Base-by-base conservation (phyloP, 1,140 invertebrate species). In the Adelges cooleyi region DNA sequence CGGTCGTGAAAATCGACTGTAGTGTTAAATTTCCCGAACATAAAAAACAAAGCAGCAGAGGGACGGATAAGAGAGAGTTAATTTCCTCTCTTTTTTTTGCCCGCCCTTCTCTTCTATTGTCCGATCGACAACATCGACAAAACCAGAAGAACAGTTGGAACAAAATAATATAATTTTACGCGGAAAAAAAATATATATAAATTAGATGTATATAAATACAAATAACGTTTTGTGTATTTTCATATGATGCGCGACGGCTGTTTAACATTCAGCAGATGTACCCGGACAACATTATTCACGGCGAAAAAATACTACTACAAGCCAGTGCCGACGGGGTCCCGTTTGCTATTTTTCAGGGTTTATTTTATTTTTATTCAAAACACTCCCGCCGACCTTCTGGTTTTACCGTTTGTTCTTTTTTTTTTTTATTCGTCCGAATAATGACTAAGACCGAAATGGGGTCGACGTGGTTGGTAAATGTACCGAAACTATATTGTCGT, bases 201-300 rank as follows among this genome's bases (percentile, higher is more conserved):
- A n/a, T n/a, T n/a, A n/a, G n/a, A n/a, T n/a, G n/a, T n/a, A n/a
- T n/a, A 20, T 20, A 48, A 29, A 62, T 48, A 48, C 56, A 20
- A 44, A 29, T n/a, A 33, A 48, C 40, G 42, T 62, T 46, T 23
- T 62, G n/a, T 46, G 5, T 33, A 6, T 33, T 33, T 62, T 62
- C 56, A 62, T 33, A 25, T 33, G 56, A 62, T 29, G 56, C 5
- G 11, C 29, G 11, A 59, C 38, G 38, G 38, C 56, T 62, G 56
- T 62, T 62, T 62, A 62, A 62, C 56, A 62, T 62, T 62, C 56
- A 62, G 56, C 56, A 62, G 42, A 62, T 62, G 56, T 62, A 22
- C n/a, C n/a, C 22, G 56, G 40, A 62, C 56, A 62, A 62, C 56
- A 62, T 62, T 62, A 62, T 62, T 62, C 56, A 62, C 42, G 29